Base-by-base conservation (phyloP, 2,797 vertebrate species). In the Perdix hodgsoniae region DNA sequence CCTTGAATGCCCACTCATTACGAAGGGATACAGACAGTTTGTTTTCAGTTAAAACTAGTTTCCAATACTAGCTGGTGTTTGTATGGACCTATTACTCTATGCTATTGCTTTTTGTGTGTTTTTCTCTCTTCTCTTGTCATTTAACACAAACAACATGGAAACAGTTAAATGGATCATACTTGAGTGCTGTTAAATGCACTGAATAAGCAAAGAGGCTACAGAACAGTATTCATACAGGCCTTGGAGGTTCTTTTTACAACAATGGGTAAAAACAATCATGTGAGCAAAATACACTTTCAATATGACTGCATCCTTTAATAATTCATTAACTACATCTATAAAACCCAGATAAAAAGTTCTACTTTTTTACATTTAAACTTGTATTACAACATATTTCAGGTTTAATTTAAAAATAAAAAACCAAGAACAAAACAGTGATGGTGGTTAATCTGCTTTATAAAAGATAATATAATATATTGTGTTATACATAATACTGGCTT, bases 401-500 rank as follows among this genome's bases (percentile, higher is more conserved):
- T 64, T 93, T 83, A 70, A 93, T 91, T 83, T 12, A 1, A 83
- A 92, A 72, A 10, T 24, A 49, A 22, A 56, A 19, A n/a, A n/a
- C n/a, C 54, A 33, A 72, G 10, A 69, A 73, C 54, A 8, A 3
- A 60, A 26, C 64, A 80, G 77, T 94, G 67, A 73, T 24, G 79
- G 40, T 49, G 75, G 60, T 95, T 95, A 92, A 82, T 92, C 70
- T 50, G 31, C 73, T 94, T 95, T 82, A 81, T 59, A 88, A 94
- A 78, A 90, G 66, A 86, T 69, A 93, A 63, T 78, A 93, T 65
- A 90, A 63, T 78, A 93, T 66, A 90, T 37, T 73, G 63, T 87
- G 90, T 94, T 96, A 83, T 61, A 95, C 82, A 90, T 90, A 94
- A 95, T 88, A 91, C 86, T 92, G 93, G 80, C 91, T 86, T 96